Conservation (phyloP, 2,797 vertebrate genomes). For the Scolopax bukidnonensis region DNA sequence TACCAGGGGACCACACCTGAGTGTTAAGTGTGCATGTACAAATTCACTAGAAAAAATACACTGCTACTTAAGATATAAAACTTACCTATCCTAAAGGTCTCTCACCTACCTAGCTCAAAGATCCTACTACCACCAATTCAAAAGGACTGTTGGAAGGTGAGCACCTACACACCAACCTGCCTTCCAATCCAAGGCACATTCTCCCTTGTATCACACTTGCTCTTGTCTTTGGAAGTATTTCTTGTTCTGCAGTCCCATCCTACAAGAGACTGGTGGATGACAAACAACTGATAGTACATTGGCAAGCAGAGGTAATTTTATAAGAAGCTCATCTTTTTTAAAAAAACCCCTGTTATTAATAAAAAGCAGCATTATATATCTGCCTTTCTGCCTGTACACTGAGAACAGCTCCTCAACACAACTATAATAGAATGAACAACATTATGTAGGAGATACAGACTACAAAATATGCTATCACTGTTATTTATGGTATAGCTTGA, state of each 20-base stretch:
- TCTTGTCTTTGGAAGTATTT: neutral
- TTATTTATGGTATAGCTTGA: neutral
- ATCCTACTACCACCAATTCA: too few relatives aligned
- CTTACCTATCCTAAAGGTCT: too few relatives aligned
- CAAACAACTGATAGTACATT: neutral
- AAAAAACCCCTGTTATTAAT: neutral
- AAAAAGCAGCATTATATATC: neutral
- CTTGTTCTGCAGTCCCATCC: conserved; percentile 7
- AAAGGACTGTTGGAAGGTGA: neutral
- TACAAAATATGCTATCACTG: neutral
- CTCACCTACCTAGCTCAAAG: neutral
- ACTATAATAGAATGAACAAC: neutral
- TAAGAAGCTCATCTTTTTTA: neutral
- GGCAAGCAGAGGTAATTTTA: neutral
- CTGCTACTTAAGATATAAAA: neutral
- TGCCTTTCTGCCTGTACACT: neutral
- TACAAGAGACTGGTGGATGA: neutral
- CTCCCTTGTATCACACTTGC: neutral
- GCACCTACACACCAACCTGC: conserved; percentile 25
- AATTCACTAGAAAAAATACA: neutral
- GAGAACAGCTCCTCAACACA: neutral
- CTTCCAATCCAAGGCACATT: conserved; percentile 35
- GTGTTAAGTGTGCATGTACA: neutral
- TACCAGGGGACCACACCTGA: neutral
- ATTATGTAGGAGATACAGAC: neutral